Evolutionary conservation across 2,888 invertebrate genomes (phyloP).

Genomic region (Invenusta paracnida): DNA sequence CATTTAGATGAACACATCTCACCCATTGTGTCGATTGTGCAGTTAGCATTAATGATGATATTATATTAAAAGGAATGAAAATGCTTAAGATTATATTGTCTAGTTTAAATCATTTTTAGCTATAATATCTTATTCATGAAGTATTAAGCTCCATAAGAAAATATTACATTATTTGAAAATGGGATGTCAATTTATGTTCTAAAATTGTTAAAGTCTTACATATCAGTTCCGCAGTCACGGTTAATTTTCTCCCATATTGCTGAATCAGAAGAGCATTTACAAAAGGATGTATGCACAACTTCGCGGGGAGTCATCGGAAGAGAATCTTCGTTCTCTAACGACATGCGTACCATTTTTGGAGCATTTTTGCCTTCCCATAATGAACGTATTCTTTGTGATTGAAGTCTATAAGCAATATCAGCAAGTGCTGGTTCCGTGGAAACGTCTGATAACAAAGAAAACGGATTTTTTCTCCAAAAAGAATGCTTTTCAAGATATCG

Average conservation of each 20-base stretch:
- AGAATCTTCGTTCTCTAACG: conserved; percentile 6
- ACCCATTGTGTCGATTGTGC: too few species aligned
- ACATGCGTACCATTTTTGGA: background rate
- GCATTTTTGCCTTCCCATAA: conserved; percentile 18
- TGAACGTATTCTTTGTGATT: conserved; percentile 19
- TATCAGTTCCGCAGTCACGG: background rate
- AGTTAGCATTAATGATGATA: too few species aligned
- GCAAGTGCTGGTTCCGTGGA: conserved; percentile 8
- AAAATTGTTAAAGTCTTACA: background rate
- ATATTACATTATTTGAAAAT: too few species aligned
- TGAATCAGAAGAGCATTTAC: conserved; percentile 6
- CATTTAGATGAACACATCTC: too few species aligned
- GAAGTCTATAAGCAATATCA: background rate
- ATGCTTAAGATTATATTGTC: too few species aligned
- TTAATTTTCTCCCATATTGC: conserved; percentile 21
- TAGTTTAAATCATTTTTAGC: too few species aligned
- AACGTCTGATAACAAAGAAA: background rate
- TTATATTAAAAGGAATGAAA: too few species aligned
- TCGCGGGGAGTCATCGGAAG: background rate
- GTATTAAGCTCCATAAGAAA: too few species aligned
- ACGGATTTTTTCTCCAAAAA: conserved; percentile 20
- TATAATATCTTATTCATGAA: too few species aligned
- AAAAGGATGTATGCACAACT: background rate
- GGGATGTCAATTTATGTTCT: too few species aligned
- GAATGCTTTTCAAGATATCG: conserved; percentile 2